Evolutionary conservation across 2,797 vertebrate genomes (phyloP).

Genomic region (Eleutherodactylus coqui): DNA sequence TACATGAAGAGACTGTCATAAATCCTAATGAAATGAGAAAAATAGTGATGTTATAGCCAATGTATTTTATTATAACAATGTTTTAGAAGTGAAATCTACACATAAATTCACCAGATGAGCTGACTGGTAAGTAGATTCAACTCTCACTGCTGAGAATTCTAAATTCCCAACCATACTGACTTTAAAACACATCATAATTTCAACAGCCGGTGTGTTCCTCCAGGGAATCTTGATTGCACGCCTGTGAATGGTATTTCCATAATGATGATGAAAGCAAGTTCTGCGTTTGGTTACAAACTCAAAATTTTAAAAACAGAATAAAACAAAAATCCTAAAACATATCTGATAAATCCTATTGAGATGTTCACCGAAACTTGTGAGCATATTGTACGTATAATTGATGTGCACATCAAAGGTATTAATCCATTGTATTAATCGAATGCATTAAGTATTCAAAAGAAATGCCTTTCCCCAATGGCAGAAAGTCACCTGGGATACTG

Average conservation of each 20-base stretch:
- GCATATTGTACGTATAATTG: not conserved
- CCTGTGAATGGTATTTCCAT: conserved; percentile 41
- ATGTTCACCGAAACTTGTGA: not conserved
- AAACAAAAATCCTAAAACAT: conserved; percentile 3
- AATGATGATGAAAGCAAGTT: conserved; percentile 40
- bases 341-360: not conserved
- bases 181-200: conserved; percentile 61
- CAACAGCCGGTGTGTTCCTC: conserved; percentile 53
- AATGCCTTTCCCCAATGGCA: conserved; percentile 9
- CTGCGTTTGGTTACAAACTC: conserved; percentile 46
- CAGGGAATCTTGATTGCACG: conserved; percentile 52
- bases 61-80: not conserved
- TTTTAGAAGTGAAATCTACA: not conserved
- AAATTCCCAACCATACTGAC: conserved; percentile 62
- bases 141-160: conserved; percentile 49
- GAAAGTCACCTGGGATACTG: not conserved
- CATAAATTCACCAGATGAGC: conserved; percentile 43
- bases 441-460: conserved; percentile 8
- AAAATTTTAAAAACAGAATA: conserved; percentile 5
- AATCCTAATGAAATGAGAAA: conserved; percentile 1
- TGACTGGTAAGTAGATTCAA: conserved; percentile 27
- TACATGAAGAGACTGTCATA: not conserved
- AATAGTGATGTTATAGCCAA: not conserved
- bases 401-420: not conserved
- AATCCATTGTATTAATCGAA: no score